A percentile compares a stretch with the other conserved stretches of the same genome.
Conservation (phyloP, 2,797 vertebrate species). For the Anomalospiza imberbis region DNA sequence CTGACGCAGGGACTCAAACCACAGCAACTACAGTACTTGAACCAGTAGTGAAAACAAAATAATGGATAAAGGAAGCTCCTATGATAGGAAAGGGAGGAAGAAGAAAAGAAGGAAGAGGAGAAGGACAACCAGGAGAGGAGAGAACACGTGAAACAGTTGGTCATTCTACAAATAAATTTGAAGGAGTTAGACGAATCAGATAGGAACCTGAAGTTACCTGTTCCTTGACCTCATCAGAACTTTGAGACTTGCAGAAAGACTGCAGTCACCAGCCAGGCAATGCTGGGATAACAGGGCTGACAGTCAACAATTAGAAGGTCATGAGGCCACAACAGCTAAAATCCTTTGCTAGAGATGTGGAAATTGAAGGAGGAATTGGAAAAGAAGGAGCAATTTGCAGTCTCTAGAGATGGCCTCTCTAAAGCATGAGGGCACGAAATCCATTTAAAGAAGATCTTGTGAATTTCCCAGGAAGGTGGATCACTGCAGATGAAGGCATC, state of each 20-base stretch:
- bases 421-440: fast-evolving
- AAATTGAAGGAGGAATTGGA: not conserved
- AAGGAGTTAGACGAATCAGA: not conserved
- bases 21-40: not conserved
- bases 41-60: not conserved
- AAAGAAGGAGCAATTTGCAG: not conserved
- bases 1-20: not conserved
- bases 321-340: not conserved
- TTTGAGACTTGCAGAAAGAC: fast-evolving
- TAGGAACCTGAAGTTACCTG: not conserved
- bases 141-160: not conserved
- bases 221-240: not conserved
- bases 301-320: not conserved
- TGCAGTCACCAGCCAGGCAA: not conserved
- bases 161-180: not conserved
- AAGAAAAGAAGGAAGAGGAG: too few relatives aligned
- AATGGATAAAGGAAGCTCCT: not conserved
- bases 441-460: not conserved
- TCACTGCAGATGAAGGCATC: not conserved
- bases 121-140: not conserved
- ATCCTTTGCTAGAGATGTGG: not conserved
- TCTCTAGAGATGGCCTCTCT: not conserved
- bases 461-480: not conserved
- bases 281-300: not conserved
- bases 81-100: not conserved